These are phyloP conservation scores for Gopherus evgoodei DNA, from an alignment of 2,113 vertebrate genomes.

Conservation along the genomic window DNA sequence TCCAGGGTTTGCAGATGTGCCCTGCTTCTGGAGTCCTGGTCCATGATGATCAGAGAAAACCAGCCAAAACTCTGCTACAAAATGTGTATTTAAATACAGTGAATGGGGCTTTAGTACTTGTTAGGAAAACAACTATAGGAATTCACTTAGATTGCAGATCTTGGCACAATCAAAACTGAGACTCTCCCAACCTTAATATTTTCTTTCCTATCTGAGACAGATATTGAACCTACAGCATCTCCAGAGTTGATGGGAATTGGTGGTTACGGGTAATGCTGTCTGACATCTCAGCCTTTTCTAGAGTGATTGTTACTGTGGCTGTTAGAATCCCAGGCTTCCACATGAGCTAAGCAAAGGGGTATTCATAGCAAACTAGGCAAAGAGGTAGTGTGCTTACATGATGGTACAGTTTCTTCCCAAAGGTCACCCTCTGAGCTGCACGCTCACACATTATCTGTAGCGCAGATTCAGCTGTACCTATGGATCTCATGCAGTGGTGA, in stretches of 20 bases:
- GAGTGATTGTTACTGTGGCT: not conserved
- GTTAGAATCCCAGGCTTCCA: not conserved
- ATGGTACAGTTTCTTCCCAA: slow-evolving; percentile 88
- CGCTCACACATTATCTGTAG: slow-evolving; percentile 88
- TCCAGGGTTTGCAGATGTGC: not conserved
- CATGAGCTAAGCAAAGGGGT: not conserved
- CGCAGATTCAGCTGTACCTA: slow-evolving; percentile 85
- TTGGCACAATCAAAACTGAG: fast-evolving
- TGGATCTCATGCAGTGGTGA: slow-evolving; percentile 93
- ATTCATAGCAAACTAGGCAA: fast-evolving
- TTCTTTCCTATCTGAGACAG: not conserved
- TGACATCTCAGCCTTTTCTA: not conserved
- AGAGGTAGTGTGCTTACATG: slow-evolving; percentile 81
- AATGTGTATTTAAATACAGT: not conserved
- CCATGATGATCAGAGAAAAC: not conserved
- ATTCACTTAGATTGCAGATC: not conserved
- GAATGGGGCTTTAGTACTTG: not conserved
- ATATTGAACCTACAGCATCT: not conserved
- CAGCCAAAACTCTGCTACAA: not conserved
- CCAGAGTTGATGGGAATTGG: not conserved
- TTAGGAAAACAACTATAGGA: not conserved
- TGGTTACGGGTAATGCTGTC: not conserved
- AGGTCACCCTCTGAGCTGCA: slow-evolving; percentile 80
- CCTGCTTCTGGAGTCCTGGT: not conserved
- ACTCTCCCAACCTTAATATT: not conserved